phyloP scores from a whole-genome alignment of 2,797 vertebrate genomes.

The Calcarius lapponicus region DNA sequence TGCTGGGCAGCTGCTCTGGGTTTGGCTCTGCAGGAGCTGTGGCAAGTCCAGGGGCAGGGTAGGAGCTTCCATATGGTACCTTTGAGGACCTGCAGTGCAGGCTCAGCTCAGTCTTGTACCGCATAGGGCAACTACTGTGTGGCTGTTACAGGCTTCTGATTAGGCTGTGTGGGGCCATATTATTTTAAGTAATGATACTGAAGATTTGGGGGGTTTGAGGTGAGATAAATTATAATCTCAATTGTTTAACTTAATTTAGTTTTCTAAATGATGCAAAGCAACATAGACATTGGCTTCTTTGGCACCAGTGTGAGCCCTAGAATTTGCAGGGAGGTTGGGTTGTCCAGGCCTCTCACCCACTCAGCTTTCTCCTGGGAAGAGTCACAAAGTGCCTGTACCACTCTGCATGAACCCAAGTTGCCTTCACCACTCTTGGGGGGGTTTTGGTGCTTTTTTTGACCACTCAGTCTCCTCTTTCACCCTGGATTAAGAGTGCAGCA shows the following conservation, averaged over 20 bases:
- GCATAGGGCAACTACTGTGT: fast-evolving
- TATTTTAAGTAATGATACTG: neutral
- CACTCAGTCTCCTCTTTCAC: neutral
- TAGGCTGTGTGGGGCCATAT: too few species aligned
- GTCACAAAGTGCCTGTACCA: neutral
- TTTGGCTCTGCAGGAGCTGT: neutral
- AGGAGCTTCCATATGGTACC: neutral
- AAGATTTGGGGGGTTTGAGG: neutral
- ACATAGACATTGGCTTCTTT: neutral
- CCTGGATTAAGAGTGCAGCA: neutral
- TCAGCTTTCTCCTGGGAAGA: neutral
- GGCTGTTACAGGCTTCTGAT: neutral
- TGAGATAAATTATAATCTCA: neutral
- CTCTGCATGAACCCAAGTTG: neutral
- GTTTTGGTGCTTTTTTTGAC: slow-evolving; percentile 18
- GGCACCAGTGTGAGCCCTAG: neutral
- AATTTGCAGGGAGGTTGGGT: neutral
- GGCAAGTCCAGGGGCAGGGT: neutral
- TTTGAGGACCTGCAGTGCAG: neutral
- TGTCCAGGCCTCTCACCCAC: neutral
- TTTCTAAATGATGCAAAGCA: neutral
- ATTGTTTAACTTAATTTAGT: neutral
- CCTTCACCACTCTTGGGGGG: neutral
- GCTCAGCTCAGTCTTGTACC: neutral
- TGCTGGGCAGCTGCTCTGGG: neutral